Evolutionary conservation across 2,888 invertebrate species (phyloP).

Genomic region (Allacma fusca): DNA sequence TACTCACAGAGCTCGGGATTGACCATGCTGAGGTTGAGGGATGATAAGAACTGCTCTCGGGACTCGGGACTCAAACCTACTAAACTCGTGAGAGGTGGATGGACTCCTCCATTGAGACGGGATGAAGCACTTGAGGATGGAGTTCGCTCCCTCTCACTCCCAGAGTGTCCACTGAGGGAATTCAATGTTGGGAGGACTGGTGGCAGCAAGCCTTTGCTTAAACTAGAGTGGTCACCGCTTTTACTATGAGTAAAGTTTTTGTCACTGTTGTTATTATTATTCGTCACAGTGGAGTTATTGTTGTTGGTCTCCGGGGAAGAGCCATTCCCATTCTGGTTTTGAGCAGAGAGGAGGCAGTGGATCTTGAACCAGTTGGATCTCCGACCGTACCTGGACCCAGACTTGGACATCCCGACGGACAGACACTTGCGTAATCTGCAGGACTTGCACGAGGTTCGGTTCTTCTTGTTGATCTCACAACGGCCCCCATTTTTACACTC

Average conservation of each 20-base stretch:
- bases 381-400: conserved; percentile 87
- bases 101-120: conserved; percentile 49
- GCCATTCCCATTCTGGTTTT: conserved; percentile 63
- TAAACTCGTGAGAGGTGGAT: conserved; percentile 55
- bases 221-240: conserved; percentile 47
- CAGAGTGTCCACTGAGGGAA: conserved; percentile 49
- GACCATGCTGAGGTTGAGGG: conserved; percentile 56
- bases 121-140: conserved; percentile 54
- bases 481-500: conserved; percentile 92
- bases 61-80: conserved; percentile 59
- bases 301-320: conserved; percentile 58
- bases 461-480: conserved; percentile 91
- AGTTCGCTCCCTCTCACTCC: conserved; percentile 45
- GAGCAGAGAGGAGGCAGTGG: conserved; percentile 86
- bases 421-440: conserved; percentile 87
- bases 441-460: conserved; percentile 89
- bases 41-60: conserved; percentile 56
- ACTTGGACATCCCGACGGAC: conserved; percentile 89
- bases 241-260: neutral
- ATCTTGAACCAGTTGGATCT: conserved; percentile 95
- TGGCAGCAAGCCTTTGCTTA: too few relatives aligned
- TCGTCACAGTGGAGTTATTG: conserved; percentile 58
- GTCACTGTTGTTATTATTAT: conserved; percentile 56
- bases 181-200: too few relatives aligned
- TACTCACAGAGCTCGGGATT: conserved; percentile 58